Base-by-base conservation (phyloP, 1,140 invertebrate species). In the Listronotus oregonensis region DNA sequence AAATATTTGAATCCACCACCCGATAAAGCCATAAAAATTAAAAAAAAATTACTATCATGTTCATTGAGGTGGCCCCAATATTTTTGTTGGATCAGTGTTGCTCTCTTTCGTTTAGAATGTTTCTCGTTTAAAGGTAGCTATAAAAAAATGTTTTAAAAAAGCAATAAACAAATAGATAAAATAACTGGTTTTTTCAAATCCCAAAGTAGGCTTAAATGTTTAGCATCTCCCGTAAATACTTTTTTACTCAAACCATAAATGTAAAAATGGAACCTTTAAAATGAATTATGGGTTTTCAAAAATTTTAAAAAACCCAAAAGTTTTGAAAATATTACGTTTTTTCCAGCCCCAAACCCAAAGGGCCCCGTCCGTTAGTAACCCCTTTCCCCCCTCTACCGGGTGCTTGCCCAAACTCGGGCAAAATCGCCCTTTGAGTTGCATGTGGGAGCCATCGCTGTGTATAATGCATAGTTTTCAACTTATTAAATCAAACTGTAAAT, bases 381-480 rank as follows among this genome's bases (percentile, higher is more conserved):
- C 84, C 77, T 89, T 89, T 32, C 87, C 87, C 14, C 86, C 90
- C 76, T 93, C 91, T 9, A 93, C 88, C 2, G 90, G 87, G 76
- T 94, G 93, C 77, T 92, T 93, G 77, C 89, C 90, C 92, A 74
- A 89, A 86, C 74, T 94, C 92, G n/a, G 73, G 94, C 92, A 74
- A 94, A 94, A 75, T 94, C 92, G 8, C n/a, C n/a, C 91, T 93
- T 14, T 84, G 86, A 0, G 91, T 93, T 4, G 92, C 92, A 75
- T 88, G 87, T 10, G 92, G n/a, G 92, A 7, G 92, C 91, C 73
- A 93, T 85, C 39, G 88, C 86, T 64, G 90, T 93, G 67, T 93
- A 93, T 46, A 94, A 76, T 40, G 91, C 92, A 78, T 92, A 94
- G 77, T 93, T 89, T 75, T 94, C 92, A 1, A 90, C 91, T 67